phyloP scores from a whole-genome alignment of 2,797 vertebrate species.

The Alfaro cultratus region DNA sequence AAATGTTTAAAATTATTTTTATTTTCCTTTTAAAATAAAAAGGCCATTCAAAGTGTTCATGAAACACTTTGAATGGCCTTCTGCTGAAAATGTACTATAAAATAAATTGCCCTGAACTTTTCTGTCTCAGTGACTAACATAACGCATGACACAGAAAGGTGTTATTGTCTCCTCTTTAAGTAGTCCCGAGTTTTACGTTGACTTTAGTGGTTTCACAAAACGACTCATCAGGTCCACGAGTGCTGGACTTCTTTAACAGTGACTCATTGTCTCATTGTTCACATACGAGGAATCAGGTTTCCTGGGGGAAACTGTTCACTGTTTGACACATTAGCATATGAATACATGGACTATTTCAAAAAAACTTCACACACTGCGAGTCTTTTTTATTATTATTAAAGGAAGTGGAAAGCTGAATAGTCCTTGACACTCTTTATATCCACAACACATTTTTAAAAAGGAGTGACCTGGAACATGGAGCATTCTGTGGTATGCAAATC shows the following conservation, averaged over 20 bases:
- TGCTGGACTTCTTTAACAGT: conserved; percentile 13
- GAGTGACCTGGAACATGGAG: background rate
- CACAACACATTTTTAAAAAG: background rate
- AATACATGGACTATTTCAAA: background rate
- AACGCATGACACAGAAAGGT: background rate
- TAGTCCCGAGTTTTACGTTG: background rate
- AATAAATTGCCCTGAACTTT: background rate
- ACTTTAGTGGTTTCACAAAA: background rate
- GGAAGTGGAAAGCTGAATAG: background rate
- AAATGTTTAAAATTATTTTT: background rate
- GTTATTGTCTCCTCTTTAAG: background rate
- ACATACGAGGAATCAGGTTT: background rate
- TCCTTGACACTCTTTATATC: background rate
- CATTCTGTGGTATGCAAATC: background rate
- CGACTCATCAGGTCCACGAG: conserved; percentile 21
- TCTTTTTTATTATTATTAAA: background rate
- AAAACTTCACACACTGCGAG: background rate
- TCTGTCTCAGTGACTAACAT: background rate
- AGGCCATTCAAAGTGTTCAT: too few relatives aligned
- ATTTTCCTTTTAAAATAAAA: conserved; percentile 1
- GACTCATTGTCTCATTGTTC: conserved; percentile 33
- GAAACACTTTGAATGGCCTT: background rate
- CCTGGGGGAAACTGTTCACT: background rate
- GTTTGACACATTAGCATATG: background rate
- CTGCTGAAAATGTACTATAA: background rate